Base-by-base conservation (phyloP, 2,888 invertebrate genomes). In the Cybosia mesomella region DNA sequence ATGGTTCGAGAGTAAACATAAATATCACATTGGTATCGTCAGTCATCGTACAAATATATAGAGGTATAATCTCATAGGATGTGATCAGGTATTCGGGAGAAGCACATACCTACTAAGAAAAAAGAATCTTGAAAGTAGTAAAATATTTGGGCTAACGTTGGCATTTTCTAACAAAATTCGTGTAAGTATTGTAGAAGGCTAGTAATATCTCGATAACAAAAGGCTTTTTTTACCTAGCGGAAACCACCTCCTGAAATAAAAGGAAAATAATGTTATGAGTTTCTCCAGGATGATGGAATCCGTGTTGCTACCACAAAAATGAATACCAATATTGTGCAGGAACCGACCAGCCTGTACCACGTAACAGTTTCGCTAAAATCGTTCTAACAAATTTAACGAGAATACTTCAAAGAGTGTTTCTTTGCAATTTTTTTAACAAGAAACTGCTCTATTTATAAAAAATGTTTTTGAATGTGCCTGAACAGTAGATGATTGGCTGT, bases 231-330 rank as follows among this genome's bases (percentile, higher is more conserved):
- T 49, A n/a, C 5, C n/a, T 49, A n/a, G n/a, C n/a, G 5, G 13
- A 9, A 49, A 49, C n/a, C n/a, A 49, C 49, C 18, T 49, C 49
- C 8, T n/a, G n/a, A n/a, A n/a, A n/a, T n/a, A n/a, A n/a, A n/a
- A n/a, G n/a, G n/a, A n/a, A n/a, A n/a, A n/a, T n/a, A 18, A 49
- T 18, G 43, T 18, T 43, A 43, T 49, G 49, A 49, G 49, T n/a
- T 49, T 49, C n/a, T 49, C 49, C 49, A 49, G n/a, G 8, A 49
- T n/a, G n/a, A 49, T 49, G 49, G 49, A 49, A n/a, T 49, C n/a
- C 49, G 49, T 49, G n/a, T n/a, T n/a, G 18, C 7, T 43, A 18
- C 18, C 43, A n/a, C n/a, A n/a, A 9, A n/a, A n/a, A n/a, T 49
- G 49, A 49, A 49, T 49, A 49, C 9, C 49, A 49, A 49, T 49